Percentiles rank a stretch among this genome's conserved stretches.
These are phyloP conservation scores for Drosophila persimilis DNA, from an alignment of 1,140 invertebrate species.

Conservation along the genomic window DNA sequence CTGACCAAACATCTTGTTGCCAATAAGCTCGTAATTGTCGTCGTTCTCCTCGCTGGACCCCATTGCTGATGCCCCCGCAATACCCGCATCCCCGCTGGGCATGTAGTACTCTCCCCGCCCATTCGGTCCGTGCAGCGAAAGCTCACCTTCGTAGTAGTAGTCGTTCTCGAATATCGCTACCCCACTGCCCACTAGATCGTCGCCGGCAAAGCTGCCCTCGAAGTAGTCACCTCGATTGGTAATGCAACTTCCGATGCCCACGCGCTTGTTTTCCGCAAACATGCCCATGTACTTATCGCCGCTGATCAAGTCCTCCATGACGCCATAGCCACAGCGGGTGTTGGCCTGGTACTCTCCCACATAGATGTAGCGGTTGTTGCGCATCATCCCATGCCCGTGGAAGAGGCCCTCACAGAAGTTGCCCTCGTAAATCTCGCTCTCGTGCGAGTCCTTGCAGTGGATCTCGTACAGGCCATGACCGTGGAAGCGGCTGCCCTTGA, in stretches of 20 bases:
- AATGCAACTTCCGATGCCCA: slow-evolving; percentile 92
- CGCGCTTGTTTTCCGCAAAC: slow-evolving; percentile 92
- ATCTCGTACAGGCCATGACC: slow-evolving; percentile 87
- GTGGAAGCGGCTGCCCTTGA: slow-evolving; percentile 92
- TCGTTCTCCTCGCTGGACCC: slow-evolving; percentile 49
- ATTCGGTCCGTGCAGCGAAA: slow-evolving; percentile 85
- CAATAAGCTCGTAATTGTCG: slow-evolving; percentile 60
- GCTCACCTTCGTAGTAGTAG: slow-evolving; percentile 94
- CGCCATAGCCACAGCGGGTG: slow-evolving; percentile 91
- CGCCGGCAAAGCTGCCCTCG: slow-evolving; percentile 92
- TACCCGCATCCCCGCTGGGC: slow-evolving; percentile 84
- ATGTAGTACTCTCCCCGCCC: slow-evolving; percentile 92
- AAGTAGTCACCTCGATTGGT: slow-evolving; percentile 95
- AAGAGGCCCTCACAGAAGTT: slow-evolving; percentile 92
- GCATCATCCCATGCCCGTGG: slow-evolving; percentile 92
- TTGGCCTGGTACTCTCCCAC: slow-evolving; percentile 93
- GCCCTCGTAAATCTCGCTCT: slow-evolving; percentile 92
- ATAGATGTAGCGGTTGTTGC: slow-evolving; percentile 92
- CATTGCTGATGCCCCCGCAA: neutral
- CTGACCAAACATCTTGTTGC: slow-evolving; percentile 84
- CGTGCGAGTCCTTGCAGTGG: slow-evolving; percentile 88
- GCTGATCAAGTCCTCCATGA: slow-evolving; percentile 92
- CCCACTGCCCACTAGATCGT: slow-evolving; percentile 91
- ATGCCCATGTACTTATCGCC: slow-evolving; percentile 95
- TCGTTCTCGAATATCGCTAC: slow-evolving; percentile 95